Conservation (phyloP, 2,888 invertebrate species). For the Arenicola marina region DNA sequence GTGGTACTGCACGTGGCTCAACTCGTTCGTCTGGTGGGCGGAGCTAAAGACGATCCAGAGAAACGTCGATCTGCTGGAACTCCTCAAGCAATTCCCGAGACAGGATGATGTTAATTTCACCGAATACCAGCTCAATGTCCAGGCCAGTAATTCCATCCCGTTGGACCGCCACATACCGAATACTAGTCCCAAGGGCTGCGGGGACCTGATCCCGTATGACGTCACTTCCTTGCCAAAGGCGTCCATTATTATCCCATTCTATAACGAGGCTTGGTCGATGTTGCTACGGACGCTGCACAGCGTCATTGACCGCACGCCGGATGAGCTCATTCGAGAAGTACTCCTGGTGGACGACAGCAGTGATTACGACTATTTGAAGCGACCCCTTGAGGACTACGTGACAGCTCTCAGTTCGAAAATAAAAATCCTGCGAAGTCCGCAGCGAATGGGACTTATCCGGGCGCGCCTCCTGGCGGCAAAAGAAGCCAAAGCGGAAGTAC, state of each 20-base stretch:
- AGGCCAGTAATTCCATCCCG: slow-evolving; percentile 15
- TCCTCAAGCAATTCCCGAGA: slow-evolving; percentile 4
- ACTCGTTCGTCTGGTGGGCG: no score
- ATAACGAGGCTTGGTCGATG: slow-evolving; percentile 34
- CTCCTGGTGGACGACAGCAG: slow-evolving; percentile 30
- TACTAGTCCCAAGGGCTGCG: slow-evolving; percentile 19
- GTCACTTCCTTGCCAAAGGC: slow-evolving; percentile 16
- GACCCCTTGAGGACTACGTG: slow-evolving; percentile 21
- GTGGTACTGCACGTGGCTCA: no score
- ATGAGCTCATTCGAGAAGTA: slow-evolving; percentile 20
- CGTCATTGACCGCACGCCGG: slow-evolving; percentile 21
- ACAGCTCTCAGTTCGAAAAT: slow-evolving; percentile 8
- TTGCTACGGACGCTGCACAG: slow-evolving; percentile 27
- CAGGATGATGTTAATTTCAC: slow-evolving; percentile 9
- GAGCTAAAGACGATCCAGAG: no score
- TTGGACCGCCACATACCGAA: slow-evolving; percentile 19
- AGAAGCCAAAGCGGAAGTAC: slow-evolving; percentile 8
- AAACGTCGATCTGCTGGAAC: background rate
- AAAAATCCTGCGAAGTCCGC: slow-evolving; percentile 7
- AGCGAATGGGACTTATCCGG: slow-evolving; percentile 18
- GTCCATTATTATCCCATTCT: slow-evolving; percentile 31
- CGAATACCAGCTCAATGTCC: slow-evolving; percentile 22
- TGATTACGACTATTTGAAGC: slow-evolving; percentile 14
- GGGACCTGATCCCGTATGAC: background rate
- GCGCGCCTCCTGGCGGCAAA: slow-evolving; percentile 10